A percentile compares a stretch with the other conserved stretches of the same genome.
These are phyloP conservation scores for Manduca sexta DNA, from an alignment of 1,140 invertebrate genomes.

Conservation along the genomic window DNA sequence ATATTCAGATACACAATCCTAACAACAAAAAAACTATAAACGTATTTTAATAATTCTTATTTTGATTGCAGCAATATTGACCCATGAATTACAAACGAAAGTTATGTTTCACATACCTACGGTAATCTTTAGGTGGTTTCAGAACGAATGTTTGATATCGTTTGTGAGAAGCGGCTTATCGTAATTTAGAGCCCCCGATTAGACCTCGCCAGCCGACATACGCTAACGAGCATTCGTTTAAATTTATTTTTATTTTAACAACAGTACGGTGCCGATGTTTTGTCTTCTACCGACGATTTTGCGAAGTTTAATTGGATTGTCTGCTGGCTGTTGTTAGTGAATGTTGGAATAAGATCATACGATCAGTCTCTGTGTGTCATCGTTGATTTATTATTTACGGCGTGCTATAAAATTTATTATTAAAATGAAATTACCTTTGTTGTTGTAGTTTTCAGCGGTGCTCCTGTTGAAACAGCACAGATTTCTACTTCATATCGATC, in stretches of 20 bases:
- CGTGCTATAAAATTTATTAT: background rate
- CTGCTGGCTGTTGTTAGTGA: slow-evolving; percentile 9
- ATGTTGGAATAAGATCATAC: too few species aligned
- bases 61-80: slow-evolving; percentile 6
- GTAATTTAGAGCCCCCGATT: slow-evolving; percentile 69
- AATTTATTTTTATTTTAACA: slow-evolving; percentile 66
- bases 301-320: slow-evolving; percentile 63
- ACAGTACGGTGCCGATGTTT: slow-evolving; percentile 58
- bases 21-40: too few species aligned
- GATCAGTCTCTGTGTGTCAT: too few species aligned
- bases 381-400: too few species aligned
- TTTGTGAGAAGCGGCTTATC: slow-evolving; percentile 57
- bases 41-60: too few species aligned
- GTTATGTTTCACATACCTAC: slow-evolving; percentile 39
- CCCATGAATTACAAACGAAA: slow-evolving; percentile 51
- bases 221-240: slow-evolving; percentile 66
- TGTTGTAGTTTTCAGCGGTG: slow-evolving; percentile 80
- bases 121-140: slow-evolving; percentile 54
- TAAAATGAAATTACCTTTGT: slow-evolving; percentile 80
- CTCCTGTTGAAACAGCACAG: slow-evolving; percentile 82
- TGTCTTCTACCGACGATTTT: slow-evolving; percentile 56
- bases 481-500: slow-evolving; percentile 88
- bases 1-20: too few species aligned
- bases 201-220: slow-evolving; percentile 56
- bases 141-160: slow-evolving; percentile 66